phyloP scores from a whole-genome alignment of 2,797 vertebrate species.

The Poeciliopsis turneri region DNA sequence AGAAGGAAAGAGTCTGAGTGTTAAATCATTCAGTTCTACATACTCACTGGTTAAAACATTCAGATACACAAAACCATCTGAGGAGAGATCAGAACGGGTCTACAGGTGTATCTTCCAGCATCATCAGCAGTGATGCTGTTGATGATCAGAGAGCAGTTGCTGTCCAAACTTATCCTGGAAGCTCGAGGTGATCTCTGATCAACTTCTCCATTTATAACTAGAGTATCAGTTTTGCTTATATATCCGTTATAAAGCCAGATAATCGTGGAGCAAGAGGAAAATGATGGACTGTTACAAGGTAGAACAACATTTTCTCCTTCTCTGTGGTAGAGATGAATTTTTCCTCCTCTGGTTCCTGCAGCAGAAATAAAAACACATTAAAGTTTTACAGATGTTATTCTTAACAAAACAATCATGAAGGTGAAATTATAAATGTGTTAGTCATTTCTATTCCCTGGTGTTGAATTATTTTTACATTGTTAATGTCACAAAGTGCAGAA shows the following conservation, averaged over 20 bases:
- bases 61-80: fast-evolving
- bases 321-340: fast-evolving
- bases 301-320: not conserved
- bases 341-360: not conserved
- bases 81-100: fast-evolving
- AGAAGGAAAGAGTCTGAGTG: not conserved
- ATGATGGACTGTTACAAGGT: not conserved
- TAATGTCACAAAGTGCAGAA: no score
- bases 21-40: not conserved
- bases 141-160: conserved; percentile 40
- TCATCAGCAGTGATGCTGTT: conserved; percentile 22
- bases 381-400: not conserved
- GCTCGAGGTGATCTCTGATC: fast-evolving
- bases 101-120: not conserved
- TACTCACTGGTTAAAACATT: conserved; percentile 32
- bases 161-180: conserved; percentile 11
- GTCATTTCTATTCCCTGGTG: not conserved
- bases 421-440: not conserved
- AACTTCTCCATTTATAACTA: fast-evolving
- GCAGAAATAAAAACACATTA: conserved; percentile 5
- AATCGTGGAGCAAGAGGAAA: not conserved
- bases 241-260: not conserved
- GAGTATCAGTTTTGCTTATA: fast-evolving
- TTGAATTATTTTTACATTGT: not conserved
- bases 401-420: not conserved